Conservation (phyloP, 2,888 invertebrate species). For the Diaprepes abbreviatus region DNA sequence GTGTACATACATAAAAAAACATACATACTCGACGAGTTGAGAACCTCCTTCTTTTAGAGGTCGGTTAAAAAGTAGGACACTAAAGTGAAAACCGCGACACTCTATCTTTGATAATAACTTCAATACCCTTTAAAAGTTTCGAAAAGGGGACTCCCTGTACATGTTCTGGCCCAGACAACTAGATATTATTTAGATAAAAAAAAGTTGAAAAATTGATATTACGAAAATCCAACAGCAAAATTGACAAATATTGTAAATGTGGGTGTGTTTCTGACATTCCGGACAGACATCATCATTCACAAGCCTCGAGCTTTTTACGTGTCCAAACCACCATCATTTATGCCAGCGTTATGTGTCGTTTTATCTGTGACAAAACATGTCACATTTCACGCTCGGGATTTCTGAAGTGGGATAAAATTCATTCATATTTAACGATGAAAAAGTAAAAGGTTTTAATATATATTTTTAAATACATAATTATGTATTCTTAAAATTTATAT, state of each 20-base stretch:
- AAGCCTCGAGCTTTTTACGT: slow-evolving; percentile 20
- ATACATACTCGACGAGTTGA: too few relatives aligned
- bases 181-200: too few relatives aligned
- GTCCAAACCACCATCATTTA: slow-evolving; percentile 14
- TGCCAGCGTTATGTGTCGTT: slow-evolving; percentile 4
- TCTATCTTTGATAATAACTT: too few relatives aligned
- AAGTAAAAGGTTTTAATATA: not conserved
- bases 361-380: slow-evolving; percentile 35
- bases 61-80: too few relatives aligned
- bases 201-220: not conserved
- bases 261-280: slow-evolving; percentile 26
- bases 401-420: slow-evolving; percentile 11
- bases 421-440: not conserved
- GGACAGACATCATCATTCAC: slow-evolving; percentile 39
- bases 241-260: slow-evolving; percentile 38
- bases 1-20: too few relatives aligned
- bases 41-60: too few relatives aligned
- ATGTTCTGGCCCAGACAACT: too few relatives aligned
- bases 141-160: too few relatives aligned
- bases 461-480: too few relatives aligned
- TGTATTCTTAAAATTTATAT: too few relatives aligned
- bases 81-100: too few relatives aligned
- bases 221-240: not conserved
- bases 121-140: too few relatives aligned
- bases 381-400: slow-evolving; percentile 23